Evolutionary conservation across 2,888 invertebrate species (phyloP).

Genomic region (Seira ritae): DNA sequence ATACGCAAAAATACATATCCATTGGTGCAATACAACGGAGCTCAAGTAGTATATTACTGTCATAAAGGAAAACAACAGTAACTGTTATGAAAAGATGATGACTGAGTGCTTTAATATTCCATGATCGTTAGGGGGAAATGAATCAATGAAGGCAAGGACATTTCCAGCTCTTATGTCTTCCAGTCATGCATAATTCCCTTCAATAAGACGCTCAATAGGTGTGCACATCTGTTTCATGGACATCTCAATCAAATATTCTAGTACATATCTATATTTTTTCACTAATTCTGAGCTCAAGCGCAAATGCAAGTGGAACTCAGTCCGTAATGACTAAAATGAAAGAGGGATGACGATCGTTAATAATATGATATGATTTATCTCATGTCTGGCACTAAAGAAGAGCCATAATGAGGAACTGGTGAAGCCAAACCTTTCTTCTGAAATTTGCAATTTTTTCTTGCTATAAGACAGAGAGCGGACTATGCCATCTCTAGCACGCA

Average conservation of each 20-base stretch:
- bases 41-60: no score
- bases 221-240: no score
- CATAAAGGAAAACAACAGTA: no score
- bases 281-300: not conserved
- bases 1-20: no score
- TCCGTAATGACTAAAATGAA: not conserved
- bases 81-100: no score
- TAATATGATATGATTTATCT: no score
- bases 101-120: no score
- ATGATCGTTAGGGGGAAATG: not conserved
- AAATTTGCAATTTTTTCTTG: not conserved
- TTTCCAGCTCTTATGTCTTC: not conserved
- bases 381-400: not conserved
- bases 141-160: not conserved
- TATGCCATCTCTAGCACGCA: not conserved
- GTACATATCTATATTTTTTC: not conserved
- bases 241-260: not conserved
- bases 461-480: not conserved
- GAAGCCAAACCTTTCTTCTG: not conserved
- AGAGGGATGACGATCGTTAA: not conserved
- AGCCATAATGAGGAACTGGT: no score
- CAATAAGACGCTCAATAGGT: not conserved
- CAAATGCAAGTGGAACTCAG: not conserved
- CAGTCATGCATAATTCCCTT: slow-evolving; percentile 7
- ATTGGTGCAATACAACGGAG: no score